These are phyloP conservation scores for Nibea albiflora DNA, from an alignment of 2,113 vertebrate genomes.

Conservation along the genomic window DNA sequence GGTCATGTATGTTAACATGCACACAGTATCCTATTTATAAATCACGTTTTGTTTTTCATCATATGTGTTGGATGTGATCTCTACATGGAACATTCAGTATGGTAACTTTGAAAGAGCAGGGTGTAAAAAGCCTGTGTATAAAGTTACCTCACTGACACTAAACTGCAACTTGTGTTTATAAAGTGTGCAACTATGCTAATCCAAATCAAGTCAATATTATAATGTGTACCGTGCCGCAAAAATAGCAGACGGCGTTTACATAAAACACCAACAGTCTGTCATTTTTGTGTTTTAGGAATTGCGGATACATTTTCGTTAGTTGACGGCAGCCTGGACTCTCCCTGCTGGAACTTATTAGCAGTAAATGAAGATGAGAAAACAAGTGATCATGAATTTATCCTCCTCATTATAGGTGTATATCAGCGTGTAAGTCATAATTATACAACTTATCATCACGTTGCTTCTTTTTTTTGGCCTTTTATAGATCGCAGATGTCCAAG, in stretches of 20 bases:
- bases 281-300: neutral
- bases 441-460: neutral
- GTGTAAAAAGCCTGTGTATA: neutral
- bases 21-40: neutral
- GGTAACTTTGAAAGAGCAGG: neutral
- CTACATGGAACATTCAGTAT: neutral
- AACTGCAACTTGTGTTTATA: too few species aligned
- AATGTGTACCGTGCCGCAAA: neutral
- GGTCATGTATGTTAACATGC: neutral
- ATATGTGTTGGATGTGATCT: neutral
- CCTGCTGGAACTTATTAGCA: neutral
- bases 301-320: neutral
- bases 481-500: neutral
- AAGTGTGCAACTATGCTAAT: neutral
- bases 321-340: neutral
- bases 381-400: neutral
- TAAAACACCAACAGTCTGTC: neutral
- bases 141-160: neutral
- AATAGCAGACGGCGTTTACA: neutral
- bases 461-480: neutral
- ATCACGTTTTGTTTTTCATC: neutral
- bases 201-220: neutral
- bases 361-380: neutral
- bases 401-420: slow-evolving; percentile 5
- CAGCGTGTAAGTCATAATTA: neutral